Evolutionary conservation across 2,888 invertebrate genomes (phyloP), one percentile per base, ranked within the genome.

Genomic region (Colostygia pectinataria): DNA sequence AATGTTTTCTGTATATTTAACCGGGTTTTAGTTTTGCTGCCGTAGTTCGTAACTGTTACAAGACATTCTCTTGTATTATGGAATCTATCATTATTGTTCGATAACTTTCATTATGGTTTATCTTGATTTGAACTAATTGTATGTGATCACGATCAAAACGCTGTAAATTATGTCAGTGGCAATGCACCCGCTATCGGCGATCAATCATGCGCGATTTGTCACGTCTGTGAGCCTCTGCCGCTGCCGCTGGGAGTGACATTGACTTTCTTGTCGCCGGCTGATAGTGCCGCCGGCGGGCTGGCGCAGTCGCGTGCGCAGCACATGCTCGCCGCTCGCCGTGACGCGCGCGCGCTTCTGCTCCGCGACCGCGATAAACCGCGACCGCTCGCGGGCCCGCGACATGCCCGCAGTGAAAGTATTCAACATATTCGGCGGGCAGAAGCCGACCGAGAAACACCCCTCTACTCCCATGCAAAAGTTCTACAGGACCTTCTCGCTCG

Each of bases 351-450:
- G 87, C 87, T 69, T 83, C 77, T 63, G 78, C 77, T 10, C 28
- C 39, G 46, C 46, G 40, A 74, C 77, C 71, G 66, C 81, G 80
- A 54, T 48, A 83, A 81, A 81, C 69, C 74, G 80, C 80, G 76
- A 75, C 73, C 77, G 77, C 74, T 73, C 73, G 75, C 83, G 86
- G 83, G 81, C 74, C 75, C 86, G 86, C 86, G 88, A 75, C 66
- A 90, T 89, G 89, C 90, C 90, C 89, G 88, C 86, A 86, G 90
- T 89, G 88, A 90, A 90, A 88, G 90, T 89, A 74, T 88, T 89
- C 74, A 86, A 82, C 74, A 86, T 90, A 89, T 90, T 90, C 83
- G 90, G 89, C 77, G 86, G 84, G 69, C 89, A 89, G 85, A 89
- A 88, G 84, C 83, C 88, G 77, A 71, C 84, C 79, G 88, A 88